Conservation (phyloP, 37 sponge, comb jelly and placozoan genomes). For the Axinella damicornis region DNA sequence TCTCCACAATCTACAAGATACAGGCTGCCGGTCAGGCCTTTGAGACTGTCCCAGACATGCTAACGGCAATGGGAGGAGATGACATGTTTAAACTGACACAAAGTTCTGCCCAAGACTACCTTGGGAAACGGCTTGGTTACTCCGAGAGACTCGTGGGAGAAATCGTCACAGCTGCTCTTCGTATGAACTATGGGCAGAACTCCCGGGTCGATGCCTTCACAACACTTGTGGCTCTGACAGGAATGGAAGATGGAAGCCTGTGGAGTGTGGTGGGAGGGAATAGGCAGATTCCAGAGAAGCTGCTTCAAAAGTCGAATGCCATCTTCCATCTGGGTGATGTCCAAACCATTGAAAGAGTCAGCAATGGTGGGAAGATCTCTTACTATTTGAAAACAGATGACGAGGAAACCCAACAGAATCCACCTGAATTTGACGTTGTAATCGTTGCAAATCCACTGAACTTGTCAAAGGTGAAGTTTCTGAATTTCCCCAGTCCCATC, state of each 20-base stretch:
- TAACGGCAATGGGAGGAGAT: constrained; percentile 74
- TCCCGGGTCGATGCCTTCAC: constrained; percentile 67
- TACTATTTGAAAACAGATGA: constrained; percentile 20
- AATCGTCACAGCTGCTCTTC: constrained; percentile 70
- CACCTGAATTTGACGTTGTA: constrained; percentile 71
- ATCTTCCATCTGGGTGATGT: constrained; percentile 54
- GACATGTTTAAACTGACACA: constrained; percentile 51
- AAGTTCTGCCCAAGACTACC: constrained; percentile 56
- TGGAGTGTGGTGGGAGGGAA: constrained; percentile 89
- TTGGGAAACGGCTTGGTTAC: constrained; percentile 26
- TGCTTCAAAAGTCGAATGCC: constrained; percentile 67
- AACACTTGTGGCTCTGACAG: constrained; percentile 79
- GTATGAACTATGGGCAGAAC: constrained; percentile 82
- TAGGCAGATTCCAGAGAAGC: constrained; percentile 61
- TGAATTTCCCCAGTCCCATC: constrained; percentile 59
- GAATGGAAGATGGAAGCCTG: constrained; percentile 71
- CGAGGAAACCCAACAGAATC: neutral
- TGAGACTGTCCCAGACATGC: constrained; percentile 78
- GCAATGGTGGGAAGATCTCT: constrained; percentile 3
- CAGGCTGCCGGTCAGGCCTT: constrained; percentile 74
- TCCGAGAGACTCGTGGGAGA: constrained; percentile 58
- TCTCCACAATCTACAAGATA: constrained; percentile 68
- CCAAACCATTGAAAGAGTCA: constrained; percentile 32
- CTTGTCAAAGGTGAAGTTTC: constrained; percentile 54
- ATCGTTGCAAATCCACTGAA: constrained; percentile 83